Conservation (phyloP, 2,888 invertebrate genomes). For the Agriopis aurantiaria region DNA sequence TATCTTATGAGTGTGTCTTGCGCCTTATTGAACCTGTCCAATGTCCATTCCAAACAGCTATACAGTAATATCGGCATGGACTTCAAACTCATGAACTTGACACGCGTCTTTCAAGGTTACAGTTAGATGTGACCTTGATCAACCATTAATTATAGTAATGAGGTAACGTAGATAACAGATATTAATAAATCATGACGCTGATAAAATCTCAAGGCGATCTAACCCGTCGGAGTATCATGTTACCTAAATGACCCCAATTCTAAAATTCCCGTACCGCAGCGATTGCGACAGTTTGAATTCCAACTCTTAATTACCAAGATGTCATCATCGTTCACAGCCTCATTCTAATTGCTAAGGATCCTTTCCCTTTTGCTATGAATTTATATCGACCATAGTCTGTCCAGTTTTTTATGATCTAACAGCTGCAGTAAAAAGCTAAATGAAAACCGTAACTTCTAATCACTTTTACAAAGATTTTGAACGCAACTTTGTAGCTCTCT, state of each 20-base stretch:
- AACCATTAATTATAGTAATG: not conserved
- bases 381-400: too few relatives aligned
- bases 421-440: too few relatives aligned
- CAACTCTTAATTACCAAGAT: not conserved
- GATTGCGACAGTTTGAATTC: constrained; percentile 2
- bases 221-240: not conserved
- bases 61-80: not conserved
- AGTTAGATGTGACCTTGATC: constrained; percentile 4
- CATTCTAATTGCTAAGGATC: too few relatives aligned
- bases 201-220: constrained; percentile 1
- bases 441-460: too few relatives aligned
- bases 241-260: constrained; percentile 1
- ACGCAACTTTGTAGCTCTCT: too few relatives aligned
- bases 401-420: too few relatives aligned
- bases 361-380: too few relatives aligned
- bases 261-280: not conserved
- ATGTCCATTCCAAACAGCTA: not conserved
- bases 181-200: constrained; percentile 2
- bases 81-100: not conserved
- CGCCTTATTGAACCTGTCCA: not conserved
- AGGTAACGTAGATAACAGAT: constrained; percentile 3
- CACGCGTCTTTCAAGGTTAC: not conserved
- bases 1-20: too few relatives aligned
- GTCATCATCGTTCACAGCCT: not conserved
- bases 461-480: too few relatives aligned